These are phyloP conservation scores for Ochlodes sylvanus DNA, from an alignment of 2,888 invertebrate genomes.

Conservation along the genomic window DNA sequence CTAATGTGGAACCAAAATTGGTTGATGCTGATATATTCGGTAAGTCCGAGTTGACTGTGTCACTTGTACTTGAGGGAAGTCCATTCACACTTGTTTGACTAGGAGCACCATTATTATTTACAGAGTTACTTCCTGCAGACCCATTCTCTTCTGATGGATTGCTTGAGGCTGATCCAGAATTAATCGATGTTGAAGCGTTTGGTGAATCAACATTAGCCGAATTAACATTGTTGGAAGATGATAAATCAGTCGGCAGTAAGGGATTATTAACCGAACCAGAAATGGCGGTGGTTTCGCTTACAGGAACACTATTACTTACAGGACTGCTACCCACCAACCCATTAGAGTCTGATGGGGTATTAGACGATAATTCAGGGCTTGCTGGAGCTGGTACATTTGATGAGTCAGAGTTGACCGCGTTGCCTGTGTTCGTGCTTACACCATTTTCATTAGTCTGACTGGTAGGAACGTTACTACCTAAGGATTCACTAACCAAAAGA, in stretches of 20 bases:
- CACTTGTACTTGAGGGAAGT: neutral
- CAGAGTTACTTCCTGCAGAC: neutral
- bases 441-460: neutral
- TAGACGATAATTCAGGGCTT: neutral
- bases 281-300: too few relatives aligned
- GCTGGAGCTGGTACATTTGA: neutral
- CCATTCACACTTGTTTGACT: neutral
- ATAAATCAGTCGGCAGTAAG: too few relatives aligned
- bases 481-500: neutral
- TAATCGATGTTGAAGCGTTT: neutral
- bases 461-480: neutral
- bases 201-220: neutral
- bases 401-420: neutral
- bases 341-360: neutral
- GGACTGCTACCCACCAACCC: neutral
- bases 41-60: neutral
- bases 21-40: too few relatives aligned
- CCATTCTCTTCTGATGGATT: neutral
- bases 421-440: neutral
- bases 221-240: neutral
- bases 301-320: too few relatives aligned
- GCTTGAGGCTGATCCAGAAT: conserved; percentile 5
- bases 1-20: neutral
- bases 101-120: neutral
- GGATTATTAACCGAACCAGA: too few relatives aligned